Evolutionary conservation across 1,140 invertebrate species (phyloP).

Genomic region (Drosophila gunungcola): DNA sequence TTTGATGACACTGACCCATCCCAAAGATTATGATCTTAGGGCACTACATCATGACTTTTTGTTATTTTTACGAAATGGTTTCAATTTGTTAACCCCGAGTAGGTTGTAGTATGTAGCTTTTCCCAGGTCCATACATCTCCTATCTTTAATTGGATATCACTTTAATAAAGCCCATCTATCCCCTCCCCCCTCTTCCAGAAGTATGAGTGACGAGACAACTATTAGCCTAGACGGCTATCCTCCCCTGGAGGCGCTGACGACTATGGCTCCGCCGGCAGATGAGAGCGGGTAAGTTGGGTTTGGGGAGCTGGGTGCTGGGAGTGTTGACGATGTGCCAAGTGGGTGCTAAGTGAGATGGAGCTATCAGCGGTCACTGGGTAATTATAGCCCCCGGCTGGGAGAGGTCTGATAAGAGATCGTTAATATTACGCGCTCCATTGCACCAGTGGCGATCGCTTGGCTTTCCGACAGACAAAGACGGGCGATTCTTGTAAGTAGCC

Average conservation of each 20-base stretch:
- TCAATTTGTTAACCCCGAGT: background rate
- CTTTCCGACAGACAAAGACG: slow-evolving; percentile 38
- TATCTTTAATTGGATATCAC: slow-evolving; percentile 4
- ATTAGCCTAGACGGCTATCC: slow-evolving; percentile 21
- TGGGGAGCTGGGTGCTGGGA: background rate
- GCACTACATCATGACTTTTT: background rate
- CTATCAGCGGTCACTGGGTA: slow-evolving; percentile 63
- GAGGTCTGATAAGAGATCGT: slow-evolving; percentile 76
- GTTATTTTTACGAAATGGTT: background rate
- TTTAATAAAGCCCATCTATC: background rate
- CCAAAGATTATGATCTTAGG: background rate
- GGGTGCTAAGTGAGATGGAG: slow-evolving; percentile 41
- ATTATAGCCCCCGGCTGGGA: slow-evolving; percentile 64
- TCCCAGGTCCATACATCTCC: background rate
- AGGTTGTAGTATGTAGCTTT: background rate
- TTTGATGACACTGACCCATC: background rate
- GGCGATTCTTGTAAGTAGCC: slow-evolving; percentile 31
- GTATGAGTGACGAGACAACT: slow-evolving; percentile 63
- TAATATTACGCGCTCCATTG: slow-evolving; percentile 80
- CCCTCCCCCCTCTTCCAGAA: slow-evolving; percentile 13
- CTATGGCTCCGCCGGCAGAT: slow-evolving; percentile 42
- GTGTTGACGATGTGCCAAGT: slow-evolving; percentile 19
- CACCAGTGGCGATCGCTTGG: slow-evolving; percentile 24
- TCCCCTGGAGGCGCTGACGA: slow-evolving; percentile 34
- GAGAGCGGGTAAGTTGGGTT: slow-evolving; percentile 57